Conservation (phyloP, 2,888 invertebrate genomes). For the Tribolium freemani region DNA sequence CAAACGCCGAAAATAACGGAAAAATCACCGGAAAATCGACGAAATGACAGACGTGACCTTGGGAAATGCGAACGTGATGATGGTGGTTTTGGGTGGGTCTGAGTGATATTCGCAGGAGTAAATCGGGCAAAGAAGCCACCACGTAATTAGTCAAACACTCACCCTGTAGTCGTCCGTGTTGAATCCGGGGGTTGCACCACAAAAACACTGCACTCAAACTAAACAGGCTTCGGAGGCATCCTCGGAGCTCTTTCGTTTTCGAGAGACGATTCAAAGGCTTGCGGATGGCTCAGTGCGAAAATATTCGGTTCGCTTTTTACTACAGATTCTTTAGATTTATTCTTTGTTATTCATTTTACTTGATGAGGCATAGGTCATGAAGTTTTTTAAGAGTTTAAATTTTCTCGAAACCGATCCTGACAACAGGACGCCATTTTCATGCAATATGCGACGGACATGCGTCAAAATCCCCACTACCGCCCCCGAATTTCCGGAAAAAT, state of each 20-base stretch:
- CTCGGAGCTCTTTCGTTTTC: conserved; percentile 46
- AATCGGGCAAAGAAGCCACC: conserved; percentile 39
- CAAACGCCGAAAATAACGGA: neutral
- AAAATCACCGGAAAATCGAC: conserved; percentile 19
- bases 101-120: conserved; percentile 47
- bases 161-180: conserved; percentile 49
- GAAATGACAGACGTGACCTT: conserved; percentile 64
- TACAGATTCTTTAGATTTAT: conserved; percentile 41
- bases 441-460: conserved; percentile 49
- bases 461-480: conserved; percentile 42
- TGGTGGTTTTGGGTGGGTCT: conserved; percentile 62
- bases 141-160: conserved; percentile 51
- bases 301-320: conserved; percentile 43
- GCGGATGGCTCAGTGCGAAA: conserved; percentile 47
- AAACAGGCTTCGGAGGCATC: conserved; percentile 50
- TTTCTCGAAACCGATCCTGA: conserved; percentile 63
- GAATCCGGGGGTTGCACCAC: neutral
- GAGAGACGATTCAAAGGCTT: conserved; percentile 39
- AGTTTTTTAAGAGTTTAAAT: conserved; percentile 59
- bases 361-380: conserved; percentile 66
- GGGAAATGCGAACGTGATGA: conserved; percentile 51
- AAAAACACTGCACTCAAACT: conserved; percentile 50
- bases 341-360: conserved; percentile 58
- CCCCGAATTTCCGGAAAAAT: neutral
- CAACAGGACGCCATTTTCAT: conserved; percentile 66